Base-by-base conservation (phyloP, 92 coral and sea anemone genomes). In the Ricordea florida region DNA sequence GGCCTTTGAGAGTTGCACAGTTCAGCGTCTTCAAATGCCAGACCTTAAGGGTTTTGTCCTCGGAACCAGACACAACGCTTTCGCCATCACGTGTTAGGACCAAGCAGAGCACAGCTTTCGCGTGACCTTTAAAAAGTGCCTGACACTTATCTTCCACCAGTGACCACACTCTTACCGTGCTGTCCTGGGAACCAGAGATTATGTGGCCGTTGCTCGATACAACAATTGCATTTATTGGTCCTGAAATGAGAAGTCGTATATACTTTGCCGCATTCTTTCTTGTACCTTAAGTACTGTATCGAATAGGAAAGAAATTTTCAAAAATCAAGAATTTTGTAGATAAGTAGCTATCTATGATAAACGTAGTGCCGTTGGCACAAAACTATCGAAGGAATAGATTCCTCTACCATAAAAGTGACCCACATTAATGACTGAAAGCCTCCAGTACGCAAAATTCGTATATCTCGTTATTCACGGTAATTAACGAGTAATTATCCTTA, bases 1-100 rank as follows among this genome's bases (percentile, higher is more conserved):
- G 97, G n/a, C 97, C 97, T 40, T 83, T 91, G 24, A 91, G 76
- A 16, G 97, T 87, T 35, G 85, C 86, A 41, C 97, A 91, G 69
- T 83, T 91, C 57, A 79, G 92, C 57, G 93, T 78, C 64, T 60
- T 73, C 17, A 91, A 36, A 55, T 89, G 85, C 97, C 97, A 91
- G 30, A 80, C 61, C 48, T 74, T 91, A 5, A 91, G 27, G 5
- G 76, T 61, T 63, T 91, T 87, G 67, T 91, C 97, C 48, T 91
- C 97, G 7, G 97, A 91, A 2, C 92, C 97, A 4, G 97, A 91
- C 21, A 91, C 65, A 11, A 71, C 77, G 57, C 90, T 76, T 37
- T 40, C 76, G 16, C 63, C 80, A 66, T 80, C 89, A 26, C 82
- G 49, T 51, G 90, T 83, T 59, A 87, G 23, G 13, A 36, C 90